Percentiles rank a stretch among this genome's conserved stretches.
These are phyloP conservation scores for Danionella dracula DNA, from an alignment of 2,797 vertebrate species.

Conservation along the genomic window DNA sequence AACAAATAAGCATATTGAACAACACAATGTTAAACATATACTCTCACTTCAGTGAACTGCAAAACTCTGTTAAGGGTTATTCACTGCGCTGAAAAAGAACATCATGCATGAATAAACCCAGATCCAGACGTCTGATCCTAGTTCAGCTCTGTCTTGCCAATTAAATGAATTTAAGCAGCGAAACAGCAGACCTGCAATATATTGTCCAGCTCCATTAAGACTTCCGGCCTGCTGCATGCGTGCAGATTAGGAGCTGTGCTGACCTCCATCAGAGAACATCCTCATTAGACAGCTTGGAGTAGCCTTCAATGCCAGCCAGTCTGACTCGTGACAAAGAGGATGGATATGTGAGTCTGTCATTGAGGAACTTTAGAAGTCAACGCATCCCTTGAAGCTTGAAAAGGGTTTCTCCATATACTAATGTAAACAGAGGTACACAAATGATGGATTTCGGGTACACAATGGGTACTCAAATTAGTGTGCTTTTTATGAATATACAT, in stretches of 20 bases:
- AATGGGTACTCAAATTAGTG: too few species aligned
- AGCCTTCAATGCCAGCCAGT: not conserved
- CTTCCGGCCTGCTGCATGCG: conserved; percentile 1
- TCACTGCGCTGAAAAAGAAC: not conserved
- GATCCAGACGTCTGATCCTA: conserved; percentile 32
- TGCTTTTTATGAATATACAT: too few species aligned
- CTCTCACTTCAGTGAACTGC: too few species aligned
- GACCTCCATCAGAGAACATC: conserved; percentile 34
- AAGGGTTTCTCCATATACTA: too few species aligned
- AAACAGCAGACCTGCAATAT: not conserved
- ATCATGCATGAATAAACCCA: not conserved
- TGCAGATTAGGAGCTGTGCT: conserved; percentile 26
- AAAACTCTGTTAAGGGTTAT: not conserved
- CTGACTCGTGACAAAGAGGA: conserved; percentile 10
- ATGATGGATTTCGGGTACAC: too few species aligned
- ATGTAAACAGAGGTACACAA: too few species aligned
- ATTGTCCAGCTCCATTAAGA: conserved; percentile 1
- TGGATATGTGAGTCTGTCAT: not conserved
- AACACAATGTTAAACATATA: too few species aligned
- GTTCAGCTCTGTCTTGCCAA: conserved; percentile 26
- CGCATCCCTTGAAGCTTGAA: too few species aligned
- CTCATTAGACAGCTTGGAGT: conserved; percentile 3
- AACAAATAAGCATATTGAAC: too few species aligned
- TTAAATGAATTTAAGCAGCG: conserved; percentile 20
- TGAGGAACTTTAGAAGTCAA: too few species aligned